Base-by-base conservation (phyloP, 2,113 vertebrate species). In the Marmota monax region DNA sequence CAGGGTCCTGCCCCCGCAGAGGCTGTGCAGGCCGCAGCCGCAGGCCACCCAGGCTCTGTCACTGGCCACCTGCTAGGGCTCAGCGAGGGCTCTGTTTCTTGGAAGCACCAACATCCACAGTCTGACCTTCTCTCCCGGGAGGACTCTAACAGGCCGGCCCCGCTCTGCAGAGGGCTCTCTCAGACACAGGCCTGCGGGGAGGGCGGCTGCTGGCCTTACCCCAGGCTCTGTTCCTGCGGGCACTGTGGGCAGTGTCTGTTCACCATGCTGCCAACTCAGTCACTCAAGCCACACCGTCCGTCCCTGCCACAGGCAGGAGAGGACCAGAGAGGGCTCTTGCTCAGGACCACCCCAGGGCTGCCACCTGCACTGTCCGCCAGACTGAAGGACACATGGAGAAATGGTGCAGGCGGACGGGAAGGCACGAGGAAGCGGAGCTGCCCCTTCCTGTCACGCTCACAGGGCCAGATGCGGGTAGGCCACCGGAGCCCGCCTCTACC, bases 31-130 rank as follows among this genome's bases (percentile, higher is more conserved):
- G 34, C 53, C 0, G 51, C 65, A 12, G 5, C 63, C 11, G 51
- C 45, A 48, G 69, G 51, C 32, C 2, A 8, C n/a, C 29, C 25
- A 5, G 32, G 18, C 17, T 18, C 73, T 2, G 10, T 22, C 27
- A 16, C 29, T 2, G 4, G 20, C 39, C 4, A 7, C 61, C 39
- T 4, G 3, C 4, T 0, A 2, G 22, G 42, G 67, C 65, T 58
- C 72, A 65, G 42, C 6, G 1, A 29, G 32, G 14, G 20, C 16
- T 13, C 8, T 0, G 0, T 4, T 34, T 58, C 1, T 0, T 34
- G 42, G 16, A 48, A 48, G 74, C 63, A 37, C 61, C 23, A 10
- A 16, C 22, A 27, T 45, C 29, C 9, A 25, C 0, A 1, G 7
- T 18, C 16, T 29, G 11, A 63, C 42, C 82, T 37, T 34, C 5